Conservation (phyloP, 2,797 vertebrate species). For the Leptodactylus fallax region DNA sequence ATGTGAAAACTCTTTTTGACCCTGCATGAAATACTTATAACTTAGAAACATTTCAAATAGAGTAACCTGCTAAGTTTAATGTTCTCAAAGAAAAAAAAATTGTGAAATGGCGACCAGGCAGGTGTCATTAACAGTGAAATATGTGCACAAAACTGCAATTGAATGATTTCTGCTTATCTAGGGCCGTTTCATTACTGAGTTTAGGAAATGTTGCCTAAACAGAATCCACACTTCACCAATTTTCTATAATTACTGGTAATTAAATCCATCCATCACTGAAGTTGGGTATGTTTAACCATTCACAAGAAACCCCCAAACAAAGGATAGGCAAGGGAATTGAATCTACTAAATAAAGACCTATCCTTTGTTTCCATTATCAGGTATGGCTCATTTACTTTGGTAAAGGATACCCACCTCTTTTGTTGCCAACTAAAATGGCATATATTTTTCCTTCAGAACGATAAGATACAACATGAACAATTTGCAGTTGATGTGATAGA, state of each 20-base stretch:
- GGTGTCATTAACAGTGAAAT: neutral
- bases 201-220: neutral
- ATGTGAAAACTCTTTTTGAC: constrained; percentile 75
- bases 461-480: too few relatives aligned
- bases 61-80: constrained; percentile 71
- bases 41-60: constrained; percentile 71
- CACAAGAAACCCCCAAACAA: too few relatives aligned
- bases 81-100: constrained; percentile 58
- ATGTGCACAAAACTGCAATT: neutral
- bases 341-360: too few relatives aligned
- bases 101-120: neutral
- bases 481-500: too few relatives aligned
- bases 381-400: too few relatives aligned
- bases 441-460: too few relatives aligned
- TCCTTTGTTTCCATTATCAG: too few relatives aligned
- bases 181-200: neutral
- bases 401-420: too few relatives aligned
- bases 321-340: too few relatives aligned
- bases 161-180: neutral
- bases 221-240: neutral
- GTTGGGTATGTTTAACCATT: too few relatives aligned
- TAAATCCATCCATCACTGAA: neutral
- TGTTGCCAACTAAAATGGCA: too few relatives aligned
- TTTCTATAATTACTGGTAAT: neutral
- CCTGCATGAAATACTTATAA: constrained; percentile 69